These are phyloP conservation scores for Eumerus sabulonum DNA, from an alignment of 2,888 invertebrate genomes.

Conservation along the genomic window DNA sequence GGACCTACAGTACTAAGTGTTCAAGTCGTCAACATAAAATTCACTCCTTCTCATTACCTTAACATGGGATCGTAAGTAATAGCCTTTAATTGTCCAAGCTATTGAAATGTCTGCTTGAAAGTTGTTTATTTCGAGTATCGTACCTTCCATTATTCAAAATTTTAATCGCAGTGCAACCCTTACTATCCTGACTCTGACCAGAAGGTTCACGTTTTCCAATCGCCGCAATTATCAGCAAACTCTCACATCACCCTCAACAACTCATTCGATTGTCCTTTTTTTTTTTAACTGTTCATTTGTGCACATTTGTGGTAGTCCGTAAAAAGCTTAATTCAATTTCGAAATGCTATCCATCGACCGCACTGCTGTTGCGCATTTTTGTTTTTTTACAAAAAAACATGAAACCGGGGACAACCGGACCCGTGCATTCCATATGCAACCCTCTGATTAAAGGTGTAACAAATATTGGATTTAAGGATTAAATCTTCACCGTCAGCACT, in stretches of 20 bases:
- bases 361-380: slow-evolving; percentile 26
- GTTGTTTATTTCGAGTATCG: too few relatives aligned
- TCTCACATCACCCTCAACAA: slow-evolving; percentile 2
- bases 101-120: too few relatives aligned
- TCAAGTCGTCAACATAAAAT: too few relatives aligned
- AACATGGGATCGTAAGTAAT: too few relatives aligned
- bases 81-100: too few relatives aligned
- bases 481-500: slow-evolving; percentile 48
- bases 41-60: too few relatives aligned
- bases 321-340: slow-evolving; percentile 64
- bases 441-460: slow-evolving; percentile 54
- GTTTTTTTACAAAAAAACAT: slow-evolving; percentile 34
- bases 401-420: slow-evolving; percentile 20
- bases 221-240: too few relatives aligned
- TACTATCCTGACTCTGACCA: too few relatives aligned
- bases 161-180: too few relatives aligned
- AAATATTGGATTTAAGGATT: slow-evolving; percentile 51
- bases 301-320: slow-evolving; percentile 45
- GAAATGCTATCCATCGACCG: slow-evolving; percentile 65
- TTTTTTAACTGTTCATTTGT: slow-evolving; percentile 30
- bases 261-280: neutral
- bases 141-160: too few relatives aligned
- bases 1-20: too few relatives aligned
- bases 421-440: neutral
- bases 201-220: too few relatives aligned